Conservation (phyloP, 2,113 vertebrate species). For the Thamnaconus septentrionalis region DNA sequence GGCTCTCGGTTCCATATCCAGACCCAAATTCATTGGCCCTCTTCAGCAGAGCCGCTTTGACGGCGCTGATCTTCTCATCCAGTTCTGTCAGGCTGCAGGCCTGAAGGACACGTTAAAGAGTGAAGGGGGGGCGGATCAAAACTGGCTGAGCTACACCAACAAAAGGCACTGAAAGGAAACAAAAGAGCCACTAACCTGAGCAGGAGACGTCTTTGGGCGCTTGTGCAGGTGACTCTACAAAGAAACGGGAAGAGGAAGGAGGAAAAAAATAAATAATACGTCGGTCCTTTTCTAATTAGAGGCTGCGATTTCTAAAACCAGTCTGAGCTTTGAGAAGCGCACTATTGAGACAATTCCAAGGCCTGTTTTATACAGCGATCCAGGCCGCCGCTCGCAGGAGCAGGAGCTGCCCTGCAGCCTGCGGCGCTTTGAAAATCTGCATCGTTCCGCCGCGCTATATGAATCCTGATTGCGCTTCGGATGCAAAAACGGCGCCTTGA, state of each 20-base stretch:
- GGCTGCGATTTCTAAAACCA: too few species aligned
- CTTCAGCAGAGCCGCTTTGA: slow-evolving; percentile 88
- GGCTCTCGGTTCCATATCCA: slow-evolving; percentile 76
- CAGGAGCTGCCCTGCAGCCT: too few species aligned
- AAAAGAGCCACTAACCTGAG: slow-evolving; percentile 77
- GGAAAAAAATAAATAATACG: not conserved
- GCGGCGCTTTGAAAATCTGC: too few species aligned
- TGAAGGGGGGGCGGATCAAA: not conserved
- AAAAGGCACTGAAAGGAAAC: slow-evolving; percentile 4
- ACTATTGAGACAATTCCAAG: too few species aligned
- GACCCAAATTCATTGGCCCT: slow-evolving; percentile 80
- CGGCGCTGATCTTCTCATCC: slow-evolving; percentile 94
- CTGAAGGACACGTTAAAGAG: slow-evolving; percentile 67
- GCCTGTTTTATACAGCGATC: too few species aligned
- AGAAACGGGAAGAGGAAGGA: not conserved
- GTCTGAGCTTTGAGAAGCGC: too few species aligned
- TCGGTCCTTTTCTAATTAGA: slow-evolving; percentile 4
- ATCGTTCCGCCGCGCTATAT: too few species aligned
- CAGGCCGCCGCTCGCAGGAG: too few species aligned
- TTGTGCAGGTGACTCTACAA: slow-evolving; percentile 88
- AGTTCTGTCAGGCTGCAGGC: slow-evolving; percentile 91
- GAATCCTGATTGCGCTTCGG: too few species aligned
- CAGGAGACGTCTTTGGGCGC: slow-evolving; percentile 82
- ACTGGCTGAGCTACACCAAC: not conserved
- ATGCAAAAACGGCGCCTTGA: too few species aligned